phyloP scores from a whole-genome alignment of 2,113 vertebrate genomes.

The human (Homo sapiens) region GRCh38 chr17:6482501-6483000 shows the following conservation, averaged over 20 bases:
- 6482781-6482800: background rate
- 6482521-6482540: background rate
- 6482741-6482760: background rate
- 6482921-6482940: background rate
- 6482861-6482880: fast-evolving
- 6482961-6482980: too few species aligned
- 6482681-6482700: background rate
- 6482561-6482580: background rate
- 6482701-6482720: background rate
- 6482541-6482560: background rate
- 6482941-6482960: background rate
- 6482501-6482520: background rate
- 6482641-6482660: background rate
- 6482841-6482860: background rate
- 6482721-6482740: background rate
- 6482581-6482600: background rate
- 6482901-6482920: background rate
- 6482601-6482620: background rate
- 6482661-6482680: background rate
- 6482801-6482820: background rate
- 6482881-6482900: background rate
- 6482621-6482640: background rate
- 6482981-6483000: too few species aligned
- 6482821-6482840: background rate
- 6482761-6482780: background rate